Evolutionary conservation across 2,797 vertebrate species (phyloP).

Genomic region (Falco cherrug): DNA sequence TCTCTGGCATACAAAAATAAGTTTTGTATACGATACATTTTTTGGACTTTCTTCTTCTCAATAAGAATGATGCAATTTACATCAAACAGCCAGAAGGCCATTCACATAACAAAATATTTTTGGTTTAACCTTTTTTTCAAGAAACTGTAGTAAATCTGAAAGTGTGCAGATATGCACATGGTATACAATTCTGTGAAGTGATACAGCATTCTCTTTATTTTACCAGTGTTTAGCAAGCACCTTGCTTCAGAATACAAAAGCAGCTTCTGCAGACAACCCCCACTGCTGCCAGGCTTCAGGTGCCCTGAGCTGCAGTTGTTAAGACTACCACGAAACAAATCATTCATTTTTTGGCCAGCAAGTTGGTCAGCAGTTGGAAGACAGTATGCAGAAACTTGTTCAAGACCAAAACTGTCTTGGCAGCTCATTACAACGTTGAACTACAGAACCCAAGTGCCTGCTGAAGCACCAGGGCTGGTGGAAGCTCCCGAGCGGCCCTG

Average conservation of each 20-base stretch:
- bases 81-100: not conserved
- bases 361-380: not conserved
- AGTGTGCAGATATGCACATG: not conserved
- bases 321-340: not conserved
- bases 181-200: not conserved
- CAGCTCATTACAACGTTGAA: not conserved
- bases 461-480: not conserved
- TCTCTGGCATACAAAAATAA: not conserved
- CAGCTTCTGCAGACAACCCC: not conserved
- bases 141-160: not conserved
- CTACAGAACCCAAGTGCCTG: not conserved
- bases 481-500: rapidly evolving
- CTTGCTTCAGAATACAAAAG: not conserved
- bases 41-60: not conserved
- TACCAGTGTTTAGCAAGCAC: not conserved
- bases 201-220: not conserved
- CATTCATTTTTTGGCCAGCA: not conserved
- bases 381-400: not conserved
- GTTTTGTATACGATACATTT: not conserved
- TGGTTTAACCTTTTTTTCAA: not conserved
- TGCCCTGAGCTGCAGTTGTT: rapidly evolving
- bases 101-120: not conserved
- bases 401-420: not conserved
- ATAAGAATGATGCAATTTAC: not conserved
- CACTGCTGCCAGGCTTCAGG: rapidly evolving